Percentiles rank a stretch among this genome's conserved stretches.
Evolutionary conservation across 2,113 vertebrate species (phyloP).

Genomic region (Tricholaema leucomelas): DNA sequence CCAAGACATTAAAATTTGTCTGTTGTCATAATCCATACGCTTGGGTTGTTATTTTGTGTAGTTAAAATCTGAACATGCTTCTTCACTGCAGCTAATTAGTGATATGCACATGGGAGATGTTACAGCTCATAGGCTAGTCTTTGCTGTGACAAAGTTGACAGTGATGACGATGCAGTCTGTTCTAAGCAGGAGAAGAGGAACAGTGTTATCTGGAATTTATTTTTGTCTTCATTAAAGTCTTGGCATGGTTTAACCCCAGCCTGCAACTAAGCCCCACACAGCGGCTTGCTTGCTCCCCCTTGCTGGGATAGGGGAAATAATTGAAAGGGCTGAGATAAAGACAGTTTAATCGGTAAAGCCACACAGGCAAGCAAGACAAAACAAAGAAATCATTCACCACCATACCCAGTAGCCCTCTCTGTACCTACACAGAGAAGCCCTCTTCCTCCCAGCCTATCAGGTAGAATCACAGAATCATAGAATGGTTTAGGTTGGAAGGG

Average conservation of each 20-base stretch:
- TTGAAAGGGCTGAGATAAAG: neutral
- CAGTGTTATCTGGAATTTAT: neutral
- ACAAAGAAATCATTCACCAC: neutral
- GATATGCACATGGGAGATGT: conserved; percentile 28
- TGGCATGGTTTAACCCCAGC: neutral
- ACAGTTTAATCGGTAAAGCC: neutral
- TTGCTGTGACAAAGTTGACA: conserved; percentile 18
- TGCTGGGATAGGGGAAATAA: neutral
- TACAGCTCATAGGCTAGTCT: neutral
- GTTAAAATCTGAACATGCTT: conserved; percentile 44
- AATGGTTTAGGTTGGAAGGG: too few relatives aligned
- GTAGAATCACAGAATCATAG: too few relatives aligned
- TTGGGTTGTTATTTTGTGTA: conserved; percentile 42
- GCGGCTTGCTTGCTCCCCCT: neutral
- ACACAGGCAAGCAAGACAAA: neutral
- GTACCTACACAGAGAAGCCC: neutral
- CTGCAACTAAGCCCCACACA: neutral
- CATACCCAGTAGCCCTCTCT: neutral
- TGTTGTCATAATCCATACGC: neutral
- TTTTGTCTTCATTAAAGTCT: conserved; percentile 10
- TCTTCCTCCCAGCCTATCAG: neutral
- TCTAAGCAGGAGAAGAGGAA: neutral
- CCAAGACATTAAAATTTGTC: conserved; percentile 17
- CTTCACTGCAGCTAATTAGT: conserved; percentile 51
- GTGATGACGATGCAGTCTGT: neutral